Base-by-base conservation (phyloP, 1,140 invertebrate genomes). In the Ostrea denselamellosa region DNA sequence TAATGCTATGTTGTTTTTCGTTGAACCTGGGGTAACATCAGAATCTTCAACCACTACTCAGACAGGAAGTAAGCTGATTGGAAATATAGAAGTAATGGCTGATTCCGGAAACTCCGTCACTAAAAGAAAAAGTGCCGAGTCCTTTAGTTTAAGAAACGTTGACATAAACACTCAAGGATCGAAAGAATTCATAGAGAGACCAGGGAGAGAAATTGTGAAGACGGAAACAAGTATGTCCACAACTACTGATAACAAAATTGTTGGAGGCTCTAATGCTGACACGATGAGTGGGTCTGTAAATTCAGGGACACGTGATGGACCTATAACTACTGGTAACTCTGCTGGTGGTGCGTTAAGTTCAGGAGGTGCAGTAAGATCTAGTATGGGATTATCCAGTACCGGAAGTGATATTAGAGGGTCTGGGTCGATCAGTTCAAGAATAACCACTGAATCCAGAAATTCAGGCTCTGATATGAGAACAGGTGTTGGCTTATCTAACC, bases 1-100 rank as follows among this genome's bases (percentile, higher is more conserved):
- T 17, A 77, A 34, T 17, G 68, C 68, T 77, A 77, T 77, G 28
- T 10, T 77, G 12, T 77, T 77, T 77, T 77, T 77, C 28, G 28
- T 77, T 10, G 68, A 77, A 28, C 68, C 68, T 0, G 68, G 68
- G 0, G 68, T 77, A 9, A 34, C 68, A 2, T 28, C 68, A 4
- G 68, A 77, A 10, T 77, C 68, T 4, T 28, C 25, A 34, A 7
- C 68, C 25, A 14, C 68, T 14, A 12, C 12, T 28, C 68, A 77
- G 28, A 28, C 22, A 12, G 68, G 68, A 77, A 14, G 22, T 10
- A 2, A 28, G 68, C 22, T 14, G 9, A 12, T 14, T 4, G 68
- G 22, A 2, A 14, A 14, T 0, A 62, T n/a, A 62, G 56, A 62
- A 62, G 56, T 62, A 14, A 77, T 77, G 9, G 9, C 68, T 10